Conservation (phyloP, 2,797 vertebrate species). For the Tamandua tetradactyla region DNA sequence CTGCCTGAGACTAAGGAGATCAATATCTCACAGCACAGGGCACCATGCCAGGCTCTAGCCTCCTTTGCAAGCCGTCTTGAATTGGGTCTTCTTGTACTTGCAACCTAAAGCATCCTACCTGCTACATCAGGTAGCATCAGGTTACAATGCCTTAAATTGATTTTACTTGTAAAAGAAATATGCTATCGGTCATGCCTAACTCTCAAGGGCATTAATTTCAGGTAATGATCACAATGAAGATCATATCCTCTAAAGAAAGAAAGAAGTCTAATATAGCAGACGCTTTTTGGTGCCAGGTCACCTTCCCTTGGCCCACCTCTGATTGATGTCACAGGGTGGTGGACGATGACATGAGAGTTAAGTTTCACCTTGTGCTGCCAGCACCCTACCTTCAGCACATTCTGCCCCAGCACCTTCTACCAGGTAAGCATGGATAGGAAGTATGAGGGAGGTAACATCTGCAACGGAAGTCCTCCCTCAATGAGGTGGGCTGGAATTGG, state of each 20-base stretch:
- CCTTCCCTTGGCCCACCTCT: background rate
- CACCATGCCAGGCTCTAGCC: background rate
- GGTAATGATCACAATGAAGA: background rate
- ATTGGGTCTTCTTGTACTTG: background rate
- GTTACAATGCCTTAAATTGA: background rate
- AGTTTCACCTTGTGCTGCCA: background rate
- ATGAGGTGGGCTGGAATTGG: background rate
- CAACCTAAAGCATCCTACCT: background rate
- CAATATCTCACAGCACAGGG: background rate
- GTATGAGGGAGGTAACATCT: background rate
- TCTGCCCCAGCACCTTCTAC: background rate
- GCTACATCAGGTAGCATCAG: background rate
- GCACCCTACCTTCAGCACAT: background rate
- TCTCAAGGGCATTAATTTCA: background rate
- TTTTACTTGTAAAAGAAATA: conserved; percentile 23
- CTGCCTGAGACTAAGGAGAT: background rate
- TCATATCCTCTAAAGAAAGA: background rate
- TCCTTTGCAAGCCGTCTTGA: background rate
- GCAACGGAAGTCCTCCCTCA: background rate
- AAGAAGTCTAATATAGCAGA: background rate
- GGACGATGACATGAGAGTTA: background rate
- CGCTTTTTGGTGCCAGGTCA: background rate
- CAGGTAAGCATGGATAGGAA: background rate
- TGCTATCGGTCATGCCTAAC: background rate
- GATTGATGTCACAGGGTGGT: background rate